Evolutionary conservation across 2,797 vertebrate genomes (phyloP).

Genomic region (Arrhamphus sclerolepis): DNA sequence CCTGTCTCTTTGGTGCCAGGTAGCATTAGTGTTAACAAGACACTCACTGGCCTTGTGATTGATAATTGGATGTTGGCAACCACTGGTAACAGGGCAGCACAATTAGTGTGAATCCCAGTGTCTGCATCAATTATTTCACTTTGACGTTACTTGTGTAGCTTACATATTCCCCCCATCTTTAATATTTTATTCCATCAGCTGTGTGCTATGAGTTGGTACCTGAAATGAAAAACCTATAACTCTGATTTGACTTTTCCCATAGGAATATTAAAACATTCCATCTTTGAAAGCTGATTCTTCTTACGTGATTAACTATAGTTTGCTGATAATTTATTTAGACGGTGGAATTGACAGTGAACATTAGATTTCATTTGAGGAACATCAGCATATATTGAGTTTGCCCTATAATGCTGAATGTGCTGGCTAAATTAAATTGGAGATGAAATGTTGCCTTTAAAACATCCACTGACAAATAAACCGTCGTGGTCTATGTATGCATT

Average conservation of each 20-base stretch:
- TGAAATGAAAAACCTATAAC: constrained; percentile 23
- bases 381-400: constrained; percentile 25
- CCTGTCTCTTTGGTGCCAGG: constrained; percentile 56
- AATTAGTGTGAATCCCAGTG: constrained; percentile 48
- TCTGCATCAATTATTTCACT: constrained; percentile 51
- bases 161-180: constrained; percentile 29
- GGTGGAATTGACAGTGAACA: constrained; percentile 32
- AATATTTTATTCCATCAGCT: constrained; percentile 40
- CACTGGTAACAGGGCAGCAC: constrained; percentile 36
- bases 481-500: constrained; percentile 3
- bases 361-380: constrained; percentile 22
- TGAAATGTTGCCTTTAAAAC: constrained; percentile 34
- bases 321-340: constrained; percentile 38
- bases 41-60: constrained; percentile 54
- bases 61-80: constrained; percentile 62
- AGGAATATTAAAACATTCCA: constrained; percentile 34
- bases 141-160: constrained; percentile 27
- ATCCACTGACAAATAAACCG: constrained; percentile 16
- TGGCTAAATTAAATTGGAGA: constrained; percentile 49
- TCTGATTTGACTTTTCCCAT: constrained; percentile 27
- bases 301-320: constrained; percentile 36
- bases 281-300: constrained; percentile 37
- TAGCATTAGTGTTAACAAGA: constrained; percentile 67
- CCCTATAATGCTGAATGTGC: constrained; percentile 1
- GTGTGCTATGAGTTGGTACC: constrained; percentile 19